Percentiles rank a stretch among this genome's conserved stretches.
Conservation (phyloP, 2,113 vertebrate species). For the Ondatra zibethicus region DNA sequence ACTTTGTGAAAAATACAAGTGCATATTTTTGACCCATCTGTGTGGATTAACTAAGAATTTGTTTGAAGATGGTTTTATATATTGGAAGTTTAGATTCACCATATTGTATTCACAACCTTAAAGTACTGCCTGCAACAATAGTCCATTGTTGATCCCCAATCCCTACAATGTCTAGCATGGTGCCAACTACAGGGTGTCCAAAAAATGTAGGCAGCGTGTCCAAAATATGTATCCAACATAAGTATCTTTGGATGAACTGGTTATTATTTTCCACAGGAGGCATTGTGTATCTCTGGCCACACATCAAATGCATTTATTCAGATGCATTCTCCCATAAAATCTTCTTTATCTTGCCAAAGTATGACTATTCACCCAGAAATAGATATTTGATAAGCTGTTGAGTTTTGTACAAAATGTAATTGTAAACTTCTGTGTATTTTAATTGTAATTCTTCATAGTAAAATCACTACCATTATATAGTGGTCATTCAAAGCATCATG, state of each 20-base stretch:
- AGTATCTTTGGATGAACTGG: background rate
- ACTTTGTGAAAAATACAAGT: background rate
- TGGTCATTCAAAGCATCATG: slow-evolving; percentile 17
- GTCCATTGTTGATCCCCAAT: rapidly evolving
- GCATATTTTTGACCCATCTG: rapidly evolving
- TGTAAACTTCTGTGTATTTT: slow-evolving; percentile 31
- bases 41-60: background rate
- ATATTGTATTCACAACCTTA: background rate
- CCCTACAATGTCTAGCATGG: rapidly evolving
- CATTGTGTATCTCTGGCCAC: background rate
- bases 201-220: background rate
- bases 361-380: slow-evolving; percentile 22
- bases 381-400: slow-evolving; percentile 53
- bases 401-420: slow-evolving; percentile 28
- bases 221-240: background rate
- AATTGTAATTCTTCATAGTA: slow-evolving; percentile 27
- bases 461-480: slow-evolving; percentile 64
- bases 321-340: slow-evolving; percentile 21
- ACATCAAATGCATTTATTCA: slow-evolving; percentile 25
- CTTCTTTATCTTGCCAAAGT: background rate
- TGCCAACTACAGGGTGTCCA: rapidly evolving
- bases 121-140: background rate
- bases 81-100: background rate
- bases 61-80: background rate
- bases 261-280: background rate